A percentile compares a stretch with the other conserved stretches of the same genome.
Evolutionary conservation across 2,888 invertebrate genomes (phyloP).

Genomic region (Notocelia uddmanniana): DNA sequence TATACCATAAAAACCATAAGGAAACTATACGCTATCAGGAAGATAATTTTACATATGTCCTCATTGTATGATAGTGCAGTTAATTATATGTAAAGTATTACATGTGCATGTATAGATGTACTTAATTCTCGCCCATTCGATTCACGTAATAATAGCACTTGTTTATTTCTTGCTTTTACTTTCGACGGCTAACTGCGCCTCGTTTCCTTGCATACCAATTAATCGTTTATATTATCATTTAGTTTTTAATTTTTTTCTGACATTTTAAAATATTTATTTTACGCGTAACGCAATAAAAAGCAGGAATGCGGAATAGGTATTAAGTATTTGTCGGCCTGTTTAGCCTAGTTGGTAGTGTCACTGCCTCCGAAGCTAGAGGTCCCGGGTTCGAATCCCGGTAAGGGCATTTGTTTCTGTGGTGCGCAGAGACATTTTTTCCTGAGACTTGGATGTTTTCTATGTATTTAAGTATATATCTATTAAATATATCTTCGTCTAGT

Average conservation of each 20-base stretch:
- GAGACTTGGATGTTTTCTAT: too few species aligned
- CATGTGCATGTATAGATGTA: conserved; percentile 2
- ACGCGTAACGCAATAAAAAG: neutral
- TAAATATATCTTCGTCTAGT: too few species aligned
- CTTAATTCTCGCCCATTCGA: conserved; percentile 2
- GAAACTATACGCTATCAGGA: conserved; percentile 18
- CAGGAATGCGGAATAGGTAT: neutral
- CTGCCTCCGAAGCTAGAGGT: too few species aligned
- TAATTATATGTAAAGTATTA: conserved; percentile 13
- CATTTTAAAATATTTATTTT: neutral
- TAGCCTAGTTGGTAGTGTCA: too few species aligned
- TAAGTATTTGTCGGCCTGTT: too few species aligned
- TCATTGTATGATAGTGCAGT: conserved; percentile 8
- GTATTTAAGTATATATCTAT: too few species aligned
- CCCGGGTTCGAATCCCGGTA: too few species aligned
- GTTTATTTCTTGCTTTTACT: conserved; percentile 41
- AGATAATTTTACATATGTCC: conserved; percentile 9
- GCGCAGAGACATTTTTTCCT: too few species aligned
- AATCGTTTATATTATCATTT: neutral
- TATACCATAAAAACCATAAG: conserved; percentile 1
- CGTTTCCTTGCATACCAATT: conserved; percentile 39
- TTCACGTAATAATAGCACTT: conserved; percentile 26
- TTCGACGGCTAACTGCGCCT: conserved; percentile 19
- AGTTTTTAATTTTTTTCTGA: neutral
- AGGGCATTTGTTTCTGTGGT: too few species aligned